Evolutionary conservation across 2,888 invertebrate species (phyloP).

Genomic region (Acheta domesticus): DNA sequence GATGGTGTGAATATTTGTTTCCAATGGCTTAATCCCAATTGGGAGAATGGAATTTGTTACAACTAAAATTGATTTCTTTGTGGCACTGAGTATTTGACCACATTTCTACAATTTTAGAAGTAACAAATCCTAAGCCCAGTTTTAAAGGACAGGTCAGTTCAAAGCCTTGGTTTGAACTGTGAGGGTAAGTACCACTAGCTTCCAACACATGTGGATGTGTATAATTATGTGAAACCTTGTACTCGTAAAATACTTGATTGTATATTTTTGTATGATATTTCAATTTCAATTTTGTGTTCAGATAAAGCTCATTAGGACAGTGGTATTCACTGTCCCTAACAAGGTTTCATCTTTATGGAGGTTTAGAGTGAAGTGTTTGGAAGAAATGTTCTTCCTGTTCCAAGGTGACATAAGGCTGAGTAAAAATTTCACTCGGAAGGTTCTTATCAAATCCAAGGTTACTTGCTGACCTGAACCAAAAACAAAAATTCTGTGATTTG

Average conservation of each 20-base stretch:
- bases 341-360: slow-evolving; percentile 4
- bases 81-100: background rate
- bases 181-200: slow-evolving; percentile 28
- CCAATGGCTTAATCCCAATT: slow-evolving; percentile 29
- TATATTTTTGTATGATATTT: slow-evolving; percentile 18
- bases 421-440: background rate
- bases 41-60: slow-evolving; percentile 25
- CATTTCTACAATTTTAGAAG: background rate
- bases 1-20: slow-evolving; percentile 29
- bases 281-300: slow-evolving; percentile 9
- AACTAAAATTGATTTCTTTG: background rate
- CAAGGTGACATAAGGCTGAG: slow-evolving; percentile 6
- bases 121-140: slow-evolving; percentile 27
- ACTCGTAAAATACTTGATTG: background rate
- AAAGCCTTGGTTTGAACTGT: slow-evolving; percentile 30
- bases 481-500: slow-evolving; percentile 50
- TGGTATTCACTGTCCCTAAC: background rate
- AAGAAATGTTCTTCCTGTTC: background rate
- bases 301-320: background rate
- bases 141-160: slow-evolving; percentile 33
- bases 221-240: slow-evolving; percentile 18
- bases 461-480: slow-evolving; percentile 39
- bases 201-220: slow-evolving; percentile 18
- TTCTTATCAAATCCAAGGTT: slow-evolving; percentile 30
- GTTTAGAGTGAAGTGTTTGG: background rate